Base-by-base conservation (phyloP, 37 sponge, comb jelly and placozoan species). In the Mnemiopsis leidyi region DNA sequence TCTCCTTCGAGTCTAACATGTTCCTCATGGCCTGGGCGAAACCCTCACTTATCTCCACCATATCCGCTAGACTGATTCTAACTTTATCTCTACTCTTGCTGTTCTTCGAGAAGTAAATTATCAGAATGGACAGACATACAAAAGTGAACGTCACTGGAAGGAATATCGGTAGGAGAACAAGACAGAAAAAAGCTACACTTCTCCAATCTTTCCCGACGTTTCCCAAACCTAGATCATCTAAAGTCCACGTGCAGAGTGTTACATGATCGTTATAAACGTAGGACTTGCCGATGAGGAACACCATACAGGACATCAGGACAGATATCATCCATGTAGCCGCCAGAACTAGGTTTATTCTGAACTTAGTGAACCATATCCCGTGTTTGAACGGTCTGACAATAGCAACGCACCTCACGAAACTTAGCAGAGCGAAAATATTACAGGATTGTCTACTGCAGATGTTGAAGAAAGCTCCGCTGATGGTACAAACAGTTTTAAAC, bases 281-380 rank as follows among this genome's bases (percentile, higher is more conserved):
- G 3, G 26, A n/a, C n/a, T 28, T 28, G 3, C 75, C 75, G 30
- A n/a, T 5, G 21, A 71, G 5, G 20, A 71, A 71, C 30, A 71
- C 30, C 75, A 71, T n/a, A 23, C 21, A 23, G 30, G 75, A 71
- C 30, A 71, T n/a, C n/a, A 71, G 26, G n/a, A 71, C 20, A 18
- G 75, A 29, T 13, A 28, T 71, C 2, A 25, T 29, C 75, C 75
- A 71, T 23, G 75, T 71, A 5, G 20, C n/a, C 25, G n/a, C 75
- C 3, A 71, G n/a, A 28, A 71, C 30, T 28, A 71, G 3, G n/a
- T 71, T 29, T 3, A 71, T 71, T 25, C 75, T 71, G 30, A n/a
- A n/a, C 75, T 71, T 71, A 18, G 75, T 71, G 75, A 71, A 71
- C 75, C 75, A 71, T 28, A 71, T 28, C 3, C n/a, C 75, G n/a